Conservation (phyloP, 2,797 vertebrate species). For the Accipiter superciliosus region DNA sequence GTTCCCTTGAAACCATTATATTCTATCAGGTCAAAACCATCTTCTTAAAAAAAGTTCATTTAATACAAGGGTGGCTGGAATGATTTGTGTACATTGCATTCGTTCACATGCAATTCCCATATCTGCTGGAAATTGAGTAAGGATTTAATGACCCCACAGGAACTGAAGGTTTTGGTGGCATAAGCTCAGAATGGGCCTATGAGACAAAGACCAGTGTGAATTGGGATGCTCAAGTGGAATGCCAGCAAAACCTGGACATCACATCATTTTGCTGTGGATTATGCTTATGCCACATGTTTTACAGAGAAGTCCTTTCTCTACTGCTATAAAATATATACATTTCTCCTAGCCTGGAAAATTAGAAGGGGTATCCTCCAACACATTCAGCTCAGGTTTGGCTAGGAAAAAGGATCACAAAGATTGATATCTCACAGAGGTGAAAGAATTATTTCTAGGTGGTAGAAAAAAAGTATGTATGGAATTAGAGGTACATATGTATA, state of each 20-base stretch:
- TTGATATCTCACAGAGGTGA: not conserved
- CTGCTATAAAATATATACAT: not conserved
- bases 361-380: not conserved
- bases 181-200: not conserved
- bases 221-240: conserved; percentile 18
- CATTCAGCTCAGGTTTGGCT: not conserved
- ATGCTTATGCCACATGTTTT: conserved; percentile 30
- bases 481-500: not conserved
- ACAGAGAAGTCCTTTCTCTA: not conserved
- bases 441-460: not conserved
- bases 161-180: conserved; percentile 23
- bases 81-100: conserved; percentile 38
- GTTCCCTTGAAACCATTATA: conserved; percentile 74
- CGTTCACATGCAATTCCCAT: not conserved
- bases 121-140: conserved; percentile 16
- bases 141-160: conserved; percentile 14
- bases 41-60: conserved; percentile 56
- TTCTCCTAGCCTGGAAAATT: not conserved
- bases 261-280: not conserved
- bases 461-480: not conserved
- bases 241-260: conserved; percentile 33
- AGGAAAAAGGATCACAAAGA: not conserved
- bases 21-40: conserved; percentile 70
- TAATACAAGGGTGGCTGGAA: conserved; percentile 50
- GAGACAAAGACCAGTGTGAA: conserved; percentile 25